Conservation (phyloP, 2,113 vertebrate species). For the Apodemus sylvaticus region DNA sequence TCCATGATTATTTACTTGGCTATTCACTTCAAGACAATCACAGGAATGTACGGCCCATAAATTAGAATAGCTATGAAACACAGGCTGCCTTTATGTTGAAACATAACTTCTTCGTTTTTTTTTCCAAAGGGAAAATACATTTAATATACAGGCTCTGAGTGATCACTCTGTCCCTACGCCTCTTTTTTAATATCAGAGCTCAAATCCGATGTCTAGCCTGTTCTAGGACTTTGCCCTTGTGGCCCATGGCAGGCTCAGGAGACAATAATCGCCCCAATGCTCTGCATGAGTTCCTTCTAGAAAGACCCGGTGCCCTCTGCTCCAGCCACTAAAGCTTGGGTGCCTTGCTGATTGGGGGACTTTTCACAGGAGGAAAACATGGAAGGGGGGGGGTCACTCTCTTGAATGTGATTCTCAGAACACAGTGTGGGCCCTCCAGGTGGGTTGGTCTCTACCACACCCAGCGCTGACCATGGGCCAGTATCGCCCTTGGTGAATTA, state of each 20-base stretch:
- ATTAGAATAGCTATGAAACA: conserved; percentile 84
- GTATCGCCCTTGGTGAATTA: background rate
- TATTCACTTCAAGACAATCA: conserved; percentile 81
- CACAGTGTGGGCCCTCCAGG: too few relatives aligned
- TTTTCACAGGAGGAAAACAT: background rate
- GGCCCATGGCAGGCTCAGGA: background rate
- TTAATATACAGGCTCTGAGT: conserved; percentile 63
- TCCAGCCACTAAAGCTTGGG: background rate
- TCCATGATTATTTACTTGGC: conserved; percentile 80
- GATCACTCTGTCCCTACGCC: conserved; percentile 60
- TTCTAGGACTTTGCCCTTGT: conserved; percentile 63
- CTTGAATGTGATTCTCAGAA: background rate
- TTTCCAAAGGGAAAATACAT: conserved; percentile 72
- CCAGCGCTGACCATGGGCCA: background rate
- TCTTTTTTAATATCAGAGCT: conserved; percentile 64
- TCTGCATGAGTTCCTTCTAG: background rate
- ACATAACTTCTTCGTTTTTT: conserved; percentile 79
- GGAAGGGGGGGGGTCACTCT: background rate
- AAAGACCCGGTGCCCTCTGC: background rate
- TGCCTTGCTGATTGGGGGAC: background rate
- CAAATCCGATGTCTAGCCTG: background rate
- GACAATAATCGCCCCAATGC: background rate
- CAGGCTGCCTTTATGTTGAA: conserved; percentile 82
- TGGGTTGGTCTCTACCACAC: background rate
- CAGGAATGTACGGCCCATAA: conserved; percentile 83